Conservation (phyloP, 2,888 invertebrate genomes). For the Boloria euphrosyne region DNA sequence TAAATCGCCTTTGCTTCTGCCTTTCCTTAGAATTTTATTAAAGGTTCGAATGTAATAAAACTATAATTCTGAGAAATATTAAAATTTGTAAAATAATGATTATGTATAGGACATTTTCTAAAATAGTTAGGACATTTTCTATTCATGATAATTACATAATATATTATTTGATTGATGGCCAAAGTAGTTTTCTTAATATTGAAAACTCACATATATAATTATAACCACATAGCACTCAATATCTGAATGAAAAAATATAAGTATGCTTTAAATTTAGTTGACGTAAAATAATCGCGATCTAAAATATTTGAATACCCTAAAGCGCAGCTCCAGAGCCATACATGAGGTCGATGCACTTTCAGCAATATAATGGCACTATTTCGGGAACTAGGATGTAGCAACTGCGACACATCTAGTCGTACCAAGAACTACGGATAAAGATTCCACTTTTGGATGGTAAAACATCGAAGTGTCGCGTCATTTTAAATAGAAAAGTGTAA, state of each 20-base stretch:
- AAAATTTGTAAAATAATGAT: no score
- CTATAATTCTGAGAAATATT: no score
- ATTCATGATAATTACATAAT: no score
- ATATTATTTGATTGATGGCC: no score
- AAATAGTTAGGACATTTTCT: no score
- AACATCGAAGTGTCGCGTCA: not conserved
- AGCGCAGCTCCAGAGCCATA: conserved; percentile 45
- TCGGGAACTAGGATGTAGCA: conserved; percentile 53
- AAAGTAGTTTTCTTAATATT: no score
- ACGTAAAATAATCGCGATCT: conserved; percentile 43
- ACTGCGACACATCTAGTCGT: conserved; percentile 48
- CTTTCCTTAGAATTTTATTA: no score
- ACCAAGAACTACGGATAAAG: conserved; percentile 15
- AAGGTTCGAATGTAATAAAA: no score
- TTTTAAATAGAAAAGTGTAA: not conserved
- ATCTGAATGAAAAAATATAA: conserved; percentile 10
- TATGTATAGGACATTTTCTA: no score
- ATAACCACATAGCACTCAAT: conserved; percentile 17
- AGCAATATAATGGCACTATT: conserved; percentile 53
- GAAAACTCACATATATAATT: no score
- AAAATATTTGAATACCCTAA: conserved; percentile 62
- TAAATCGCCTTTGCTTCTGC: not conserved
- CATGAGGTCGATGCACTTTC: conserved; percentile 58
- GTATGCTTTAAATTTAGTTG: not conserved
- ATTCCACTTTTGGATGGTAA: not conserved